A percentile compares a stretch with the other conserved stretches of the same genome.
Conservation (phyloP, 2,797 vertebrate species). For the Darevskia nairensis region DNA sequence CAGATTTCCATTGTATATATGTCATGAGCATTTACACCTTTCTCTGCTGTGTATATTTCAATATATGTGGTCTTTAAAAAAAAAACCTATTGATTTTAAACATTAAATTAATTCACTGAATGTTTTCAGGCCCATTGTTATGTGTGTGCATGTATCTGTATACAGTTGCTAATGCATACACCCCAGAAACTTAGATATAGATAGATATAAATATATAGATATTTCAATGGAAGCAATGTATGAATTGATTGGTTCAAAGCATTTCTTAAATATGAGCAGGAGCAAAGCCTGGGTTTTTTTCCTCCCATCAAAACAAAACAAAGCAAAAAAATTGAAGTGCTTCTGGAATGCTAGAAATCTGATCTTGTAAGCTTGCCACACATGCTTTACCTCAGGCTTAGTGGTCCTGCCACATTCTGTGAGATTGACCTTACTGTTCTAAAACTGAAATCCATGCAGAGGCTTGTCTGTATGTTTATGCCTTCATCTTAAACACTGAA, state of each 20-base stretch:
- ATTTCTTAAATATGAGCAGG: constrained; percentile 62
- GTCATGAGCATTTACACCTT: constrained; percentile 77
- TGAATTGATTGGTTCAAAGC: constrained; percentile 65
- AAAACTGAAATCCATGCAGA: background rate
- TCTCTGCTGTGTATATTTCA: constrained; percentile 76
- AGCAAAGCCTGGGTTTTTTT: constrained; percentile 1
- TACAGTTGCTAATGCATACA: constrained; percentile 75
- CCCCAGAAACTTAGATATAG: constrained; percentile 44
- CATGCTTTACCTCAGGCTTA: background rate
- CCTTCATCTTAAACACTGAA: background rate
- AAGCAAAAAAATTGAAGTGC: background rate
- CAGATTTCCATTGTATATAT: constrained; percentile 78
- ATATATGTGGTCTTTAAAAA: constrained; percentile 64
- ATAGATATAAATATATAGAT: background rate
- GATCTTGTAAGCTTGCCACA: constrained; percentile 1
- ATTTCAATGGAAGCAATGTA: constrained; percentile 52
- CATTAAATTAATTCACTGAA: constrained; percentile 72
- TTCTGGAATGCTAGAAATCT: background rate
- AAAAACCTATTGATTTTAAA: constrained; percentile 70
- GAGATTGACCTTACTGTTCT: background rate
- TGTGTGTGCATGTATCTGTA: constrained; percentile 74
- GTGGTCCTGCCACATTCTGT: background rate
- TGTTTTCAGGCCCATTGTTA: constrained; percentile 74
- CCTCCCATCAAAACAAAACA: constrained; percentile 12
- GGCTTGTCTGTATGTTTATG: background rate